Base-by-base conservation (phyloP, 2,797 vertebrate species). In the Coregonus suidteri region DNA sequence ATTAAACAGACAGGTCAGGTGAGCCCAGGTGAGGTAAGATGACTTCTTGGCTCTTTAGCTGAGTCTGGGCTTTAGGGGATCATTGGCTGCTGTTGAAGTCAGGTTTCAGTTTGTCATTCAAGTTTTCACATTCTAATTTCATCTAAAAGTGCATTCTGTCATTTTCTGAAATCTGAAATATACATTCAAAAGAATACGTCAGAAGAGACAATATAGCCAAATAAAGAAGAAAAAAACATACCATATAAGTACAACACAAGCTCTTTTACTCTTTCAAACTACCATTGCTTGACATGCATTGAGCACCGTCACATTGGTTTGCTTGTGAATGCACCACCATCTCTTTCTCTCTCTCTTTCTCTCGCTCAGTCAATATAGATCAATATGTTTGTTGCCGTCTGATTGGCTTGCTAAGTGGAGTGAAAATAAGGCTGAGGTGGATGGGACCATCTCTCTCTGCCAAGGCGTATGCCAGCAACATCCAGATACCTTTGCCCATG, bases 381-480 rank as follows among this genome's bases (percentile, higher is more conserved):
- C 13, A 76, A 0, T 79, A 35, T 80, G 69, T 73, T 73, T 80
- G 69, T 73, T 73, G 35, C 71, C 35, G 67, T 68, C 51, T 20
- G 35, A 68, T 76, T 73, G 75, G 73, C 59, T 59, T 53, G 52
- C 15, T 54, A 25, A 73, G 25, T 52, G 30, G 52, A 30, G n/a
- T 34, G 71, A 14, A 34, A 13, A 30, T 56, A 34, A 34, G 25
- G 52, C 3, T 34, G 16, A 13, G 35, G 64, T 31, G 30, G 20
- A n/a, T 65, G 30, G 66, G 15, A 34, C 34, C 34, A 6, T 15
- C 3, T 47, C 37, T 47, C n/a, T 70, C 18, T 41, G 31, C 35
- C 37, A 35, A 9, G 11, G 62, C 18, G 20, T 65, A 20, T 25
- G n/a, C 6, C n/a, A 30, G 18, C 62, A 65, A 31, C 62, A 65